Percentiles rank a stretch among this genome's conserved stretches.
phyloP scores from a whole-genome alignment of 1,140 invertebrate species.

The Drosophila ogumai region DNA sequence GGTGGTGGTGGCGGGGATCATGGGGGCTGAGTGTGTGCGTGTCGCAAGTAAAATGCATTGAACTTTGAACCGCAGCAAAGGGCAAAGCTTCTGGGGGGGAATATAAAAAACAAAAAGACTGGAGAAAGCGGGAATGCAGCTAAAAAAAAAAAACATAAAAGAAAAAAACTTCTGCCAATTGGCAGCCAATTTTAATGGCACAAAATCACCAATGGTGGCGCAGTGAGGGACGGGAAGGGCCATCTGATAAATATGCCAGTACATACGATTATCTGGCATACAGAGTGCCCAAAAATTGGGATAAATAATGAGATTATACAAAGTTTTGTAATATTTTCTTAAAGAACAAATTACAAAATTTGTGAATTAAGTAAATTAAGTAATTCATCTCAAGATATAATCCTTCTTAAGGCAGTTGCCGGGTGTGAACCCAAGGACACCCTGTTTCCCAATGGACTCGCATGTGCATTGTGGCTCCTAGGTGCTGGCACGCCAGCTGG shows the following conservation, averaged over 20 bases:
- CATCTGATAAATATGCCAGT: conserved; percentile 29
- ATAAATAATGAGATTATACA: background rate
- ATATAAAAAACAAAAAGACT: conserved; percentile 11
- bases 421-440: conserved; percentile 2
- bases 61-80: conserved; percentile 61
- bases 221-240: conserved; percentile 5
- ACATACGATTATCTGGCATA: conserved; percentile 38
- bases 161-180: conserved; percentile 57
- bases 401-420: too few relatives aligned
- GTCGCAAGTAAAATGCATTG: conserved; percentile 61
- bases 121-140: conserved; percentile 26
- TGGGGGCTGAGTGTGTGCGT: conserved; percentile 35
- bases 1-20: too few relatives aligned
- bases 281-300: background rate
- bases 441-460: conserved; percentile 38
- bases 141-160: background rate
- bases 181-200: conserved; percentile 67
- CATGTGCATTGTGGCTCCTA: conserved; percentile 37
- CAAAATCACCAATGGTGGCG: conserved; percentile 40
- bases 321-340: too few relatives aligned
- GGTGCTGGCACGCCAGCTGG: conserved; percentile 43
- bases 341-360: too few relatives aligned
- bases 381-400: too few relatives aligned
- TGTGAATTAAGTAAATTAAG: too few relatives aligned
- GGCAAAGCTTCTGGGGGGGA: conserved; percentile 21